Evolutionary conservation across 2,113 vertebrate genomes (phyloP).

Genomic region (Channa argus): DNA sequence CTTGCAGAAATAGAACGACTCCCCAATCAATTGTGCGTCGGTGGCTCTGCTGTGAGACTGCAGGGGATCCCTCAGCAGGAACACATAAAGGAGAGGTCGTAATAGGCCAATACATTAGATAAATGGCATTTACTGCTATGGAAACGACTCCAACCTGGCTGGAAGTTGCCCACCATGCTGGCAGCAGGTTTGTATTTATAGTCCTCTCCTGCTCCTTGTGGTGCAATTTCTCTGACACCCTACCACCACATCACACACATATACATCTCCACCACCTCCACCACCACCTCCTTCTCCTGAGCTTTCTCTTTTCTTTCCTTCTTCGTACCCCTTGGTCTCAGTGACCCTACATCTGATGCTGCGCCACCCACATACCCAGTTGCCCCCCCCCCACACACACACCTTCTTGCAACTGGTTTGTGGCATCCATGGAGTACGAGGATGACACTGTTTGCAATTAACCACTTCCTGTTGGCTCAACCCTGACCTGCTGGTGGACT

Average conservation of each 20-base stretch:
- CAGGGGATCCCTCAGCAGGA: slow-evolving; percentile 76
- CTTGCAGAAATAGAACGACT: slow-evolving; percentile 77
- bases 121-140: slow-evolving; percentile 81
- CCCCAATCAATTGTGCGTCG: slow-evolving; percentile 73
- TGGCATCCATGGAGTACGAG: slow-evolving; percentile 5
- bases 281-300: slow-evolving; percentile 2
- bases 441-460: slow-evolving; percentile 17
- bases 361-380: slow-evolving; percentile 46
- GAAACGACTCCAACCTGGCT: slow-evolving; percentile 78
- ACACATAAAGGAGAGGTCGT: slow-evolving; percentile 72
- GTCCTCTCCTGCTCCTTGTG: slow-evolving; percentile 53
- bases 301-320: slow-evolving; percentile 24
- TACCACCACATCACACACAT: slow-evolving; percentile 13
- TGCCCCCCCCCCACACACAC: slow-evolving; percentile 10
- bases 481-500: slow-evolving; percentile 33
- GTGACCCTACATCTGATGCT: slow-evolving; percentile 52
- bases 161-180: slow-evolving; percentile 72
- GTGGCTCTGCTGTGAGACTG: slow-evolving; percentile 70
- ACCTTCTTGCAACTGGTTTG: slow-evolving; percentile 13
- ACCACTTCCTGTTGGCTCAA: slow-evolving; percentile 38
- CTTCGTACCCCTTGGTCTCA: slow-evolving; percentile 41
- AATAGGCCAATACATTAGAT: slow-evolving; percentile 80
- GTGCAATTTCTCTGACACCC: slow-evolving; percentile 52
- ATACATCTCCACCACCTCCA: neutral
- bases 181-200: slow-evolving; percentile 77